Conservation (phyloP, 2,888 invertebrate genomes). For the Ischnura elegans region DNA sequence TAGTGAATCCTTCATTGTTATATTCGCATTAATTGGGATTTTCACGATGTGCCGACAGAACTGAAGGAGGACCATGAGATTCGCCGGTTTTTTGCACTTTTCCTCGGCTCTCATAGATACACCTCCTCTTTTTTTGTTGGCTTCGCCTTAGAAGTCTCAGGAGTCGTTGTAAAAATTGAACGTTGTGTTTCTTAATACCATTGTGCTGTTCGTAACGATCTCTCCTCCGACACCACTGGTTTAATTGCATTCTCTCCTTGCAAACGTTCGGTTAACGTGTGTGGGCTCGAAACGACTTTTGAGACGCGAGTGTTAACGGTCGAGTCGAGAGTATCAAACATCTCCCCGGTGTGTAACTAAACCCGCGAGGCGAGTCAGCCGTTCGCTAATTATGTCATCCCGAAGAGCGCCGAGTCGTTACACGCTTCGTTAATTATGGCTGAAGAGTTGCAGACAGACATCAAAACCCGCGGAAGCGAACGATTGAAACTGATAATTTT, state of each 20-base stretch:
- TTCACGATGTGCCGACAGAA: too few relatives aligned
- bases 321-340: not conserved
- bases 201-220: not conserved
- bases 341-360: not conserved
- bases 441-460: not conserved
- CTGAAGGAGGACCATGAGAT: too few relatives aligned
- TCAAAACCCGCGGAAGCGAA: not conserved
- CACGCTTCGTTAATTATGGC: not conserved
- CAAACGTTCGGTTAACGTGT: not conserved
- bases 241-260: not conserved
- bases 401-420: not conserved
- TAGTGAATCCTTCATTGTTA: too few relatives aligned
- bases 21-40: too few relatives aligned
- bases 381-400: not conserved
- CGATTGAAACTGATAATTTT: constrained; percentile 20
- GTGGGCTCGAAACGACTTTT: not conserved
- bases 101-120: not conserved
- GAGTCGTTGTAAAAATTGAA: not conserved
- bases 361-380: not conserved
- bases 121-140: not conserved
- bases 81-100: not conserved
- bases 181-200: not conserved
- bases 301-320: not conserved
- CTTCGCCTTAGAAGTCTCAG: not conserved
- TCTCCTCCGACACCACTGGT: not conserved